Conservation (phyloP, 2,797 vertebrate species). For the Apogon talboti region DNA sequence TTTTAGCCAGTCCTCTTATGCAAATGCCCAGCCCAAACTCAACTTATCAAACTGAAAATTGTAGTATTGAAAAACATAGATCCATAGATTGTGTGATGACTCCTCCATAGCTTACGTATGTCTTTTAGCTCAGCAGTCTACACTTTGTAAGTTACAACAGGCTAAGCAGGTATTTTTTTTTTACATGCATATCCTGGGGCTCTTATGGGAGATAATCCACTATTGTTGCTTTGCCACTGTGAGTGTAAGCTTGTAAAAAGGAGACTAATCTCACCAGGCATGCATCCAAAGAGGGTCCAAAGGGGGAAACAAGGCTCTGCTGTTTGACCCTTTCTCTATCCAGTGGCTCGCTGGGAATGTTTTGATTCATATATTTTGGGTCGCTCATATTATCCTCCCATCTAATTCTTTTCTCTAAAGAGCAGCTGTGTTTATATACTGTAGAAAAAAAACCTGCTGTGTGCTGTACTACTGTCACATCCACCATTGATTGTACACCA, state of each 20-base stretch:
- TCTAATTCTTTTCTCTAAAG: conserved; percentile 9
- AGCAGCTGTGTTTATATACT: background rate
- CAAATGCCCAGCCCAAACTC: background rate
- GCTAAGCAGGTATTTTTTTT: background rate
- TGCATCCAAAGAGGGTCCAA: conserved; percentile 48
- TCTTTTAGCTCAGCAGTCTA: background rate
- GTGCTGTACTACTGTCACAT: conserved; percentile 44
- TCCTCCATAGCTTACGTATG: background rate
- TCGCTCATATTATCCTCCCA: background rate
- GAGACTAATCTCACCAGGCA: conserved; percentile 56
- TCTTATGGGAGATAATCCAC: conserved; percentile 43
- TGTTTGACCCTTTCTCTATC: conserved; percentile 15
- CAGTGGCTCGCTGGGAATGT: conserved; percentile 2
- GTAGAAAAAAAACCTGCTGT: conserved; percentile 7
- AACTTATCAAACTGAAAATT: background rate
- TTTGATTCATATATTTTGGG: conserved; percentile 11
- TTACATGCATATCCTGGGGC: background rate
- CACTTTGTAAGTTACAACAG: background rate
- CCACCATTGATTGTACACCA: conserved; percentile 62
- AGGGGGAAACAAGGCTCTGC: conserved; percentile 22
- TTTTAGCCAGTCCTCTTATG: conserved; percentile 27
- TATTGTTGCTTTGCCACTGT: conserved; percentile 41
- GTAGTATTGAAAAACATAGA: background rate
- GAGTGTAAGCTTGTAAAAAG: conserved; percentile 47
- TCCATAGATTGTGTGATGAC: background rate